phyloP scores from a whole-genome alignment of 1,140 invertebrate species.

The Cyrtorhinus lividipennis region DNA sequence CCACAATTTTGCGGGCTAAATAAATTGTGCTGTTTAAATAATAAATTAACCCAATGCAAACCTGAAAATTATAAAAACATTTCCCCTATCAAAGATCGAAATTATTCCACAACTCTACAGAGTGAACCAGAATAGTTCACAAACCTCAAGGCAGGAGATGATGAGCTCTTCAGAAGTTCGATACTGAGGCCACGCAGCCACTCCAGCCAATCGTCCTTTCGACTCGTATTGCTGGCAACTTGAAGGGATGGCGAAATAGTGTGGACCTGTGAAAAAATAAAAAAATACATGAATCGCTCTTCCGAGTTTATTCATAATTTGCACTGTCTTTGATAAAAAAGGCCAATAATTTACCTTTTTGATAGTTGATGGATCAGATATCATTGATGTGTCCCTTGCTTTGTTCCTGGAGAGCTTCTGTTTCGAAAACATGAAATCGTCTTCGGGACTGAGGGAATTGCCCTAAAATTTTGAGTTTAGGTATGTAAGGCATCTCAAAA shows the following conservation, averaged over 20 bases:
- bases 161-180: constrained; percentile 87
- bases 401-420: constrained; percentile 40
- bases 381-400: constrained; percentile 41
- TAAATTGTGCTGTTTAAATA: no score
- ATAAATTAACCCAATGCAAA: no score
- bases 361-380: constrained; percentile 51
- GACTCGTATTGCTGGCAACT: constrained; percentile 48
- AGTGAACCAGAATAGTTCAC: constrained; percentile 25
- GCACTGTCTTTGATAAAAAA: no score
- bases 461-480: no score
- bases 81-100: no score
- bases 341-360: constrained; percentile 35
- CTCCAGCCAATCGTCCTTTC: constrained; percentile 97
- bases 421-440: constrained; percentile 41
- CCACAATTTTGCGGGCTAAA: no score
- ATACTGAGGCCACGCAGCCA: constrained; percentile 86
- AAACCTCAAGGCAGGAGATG: constrained; percentile 66
- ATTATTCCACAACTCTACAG: no score
- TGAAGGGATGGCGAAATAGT: constrained; percentile 72
- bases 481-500: no score
- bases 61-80: no score
- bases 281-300: no score
- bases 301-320: no score
- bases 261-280: constrained; percentile 37
- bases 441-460: constrained; percentile 22